Percentiles rank a stretch among this genome's conserved stretches.
Conservation (phyloP, 2,888 invertebrate species). For the Chaitophorus viminalis region DNA sequence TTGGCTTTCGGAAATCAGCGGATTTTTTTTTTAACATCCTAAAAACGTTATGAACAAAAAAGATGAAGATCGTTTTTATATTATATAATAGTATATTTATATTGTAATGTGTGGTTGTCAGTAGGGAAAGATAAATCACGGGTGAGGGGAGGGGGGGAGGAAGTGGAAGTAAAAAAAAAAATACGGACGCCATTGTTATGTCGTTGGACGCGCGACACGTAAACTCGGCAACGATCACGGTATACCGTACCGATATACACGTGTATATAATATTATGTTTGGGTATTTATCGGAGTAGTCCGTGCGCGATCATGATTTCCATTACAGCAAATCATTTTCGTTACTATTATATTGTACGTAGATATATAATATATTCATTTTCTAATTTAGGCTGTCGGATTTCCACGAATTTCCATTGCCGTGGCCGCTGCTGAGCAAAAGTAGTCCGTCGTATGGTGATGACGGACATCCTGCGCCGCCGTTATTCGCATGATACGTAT, state of each 20-base stretch:
- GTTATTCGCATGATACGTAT: background rate
- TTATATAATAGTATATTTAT: no score
- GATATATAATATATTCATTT: slow-evolving; percentile 16
- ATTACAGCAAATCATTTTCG: slow-evolving; percentile 13
- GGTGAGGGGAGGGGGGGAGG: no score
- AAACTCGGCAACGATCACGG: background rate
- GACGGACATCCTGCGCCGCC: background rate
- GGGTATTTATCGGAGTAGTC: background rate
- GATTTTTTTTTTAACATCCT: no score
- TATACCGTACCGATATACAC: background rate
- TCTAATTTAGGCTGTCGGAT: slow-evolving; percentile 20
- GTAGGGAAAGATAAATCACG: no score
- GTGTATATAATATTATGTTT: background rate
- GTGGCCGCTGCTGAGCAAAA: background rate
- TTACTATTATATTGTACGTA: background rate
- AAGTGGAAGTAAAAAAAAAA: no score
- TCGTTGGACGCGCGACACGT: no score
- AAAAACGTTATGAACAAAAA: no score
- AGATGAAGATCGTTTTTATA: no score
- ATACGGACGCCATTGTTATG: no score
- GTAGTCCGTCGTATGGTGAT: background rate
- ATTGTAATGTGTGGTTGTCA: no score
- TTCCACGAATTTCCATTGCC: background rate
- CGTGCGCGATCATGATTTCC: slow-evolving; percentile 17
- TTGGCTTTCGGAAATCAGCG: no score